A percentile compares a stretch with the other conserved stretches of the same genome.
These are phyloP conservation scores for Pygoscelis antarcticus DNA, from an alignment of 2,113 vertebrate genomes.

Conservation along the genomic window DNA sequence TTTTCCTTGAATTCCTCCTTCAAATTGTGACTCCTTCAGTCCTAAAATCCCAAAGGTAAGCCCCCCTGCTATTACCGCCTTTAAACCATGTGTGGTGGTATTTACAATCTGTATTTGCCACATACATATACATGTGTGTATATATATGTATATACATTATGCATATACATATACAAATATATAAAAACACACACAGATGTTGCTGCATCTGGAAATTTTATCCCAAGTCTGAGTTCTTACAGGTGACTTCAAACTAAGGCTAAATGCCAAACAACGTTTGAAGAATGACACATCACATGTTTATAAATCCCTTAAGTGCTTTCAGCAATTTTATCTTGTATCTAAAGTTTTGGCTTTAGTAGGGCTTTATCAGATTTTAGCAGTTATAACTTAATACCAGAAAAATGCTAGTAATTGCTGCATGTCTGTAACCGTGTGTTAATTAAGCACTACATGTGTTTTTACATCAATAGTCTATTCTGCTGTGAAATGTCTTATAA, in stretches of 20 bases:
- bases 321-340: neutral
- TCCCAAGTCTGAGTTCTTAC: neutral
- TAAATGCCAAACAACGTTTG: neutral
- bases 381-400: neutral
- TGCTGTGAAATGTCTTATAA: neutral
- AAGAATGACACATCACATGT: neutral
- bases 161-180: neutral
- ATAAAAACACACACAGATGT: neutral
- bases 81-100: neutral
- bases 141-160: neutral
- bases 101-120: neutral
- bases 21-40: neutral
- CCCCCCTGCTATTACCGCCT: neutral
- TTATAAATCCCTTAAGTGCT: neutral
- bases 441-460: neutral
- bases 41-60: neutral
- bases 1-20: neutral
- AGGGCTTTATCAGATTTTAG: neutral
- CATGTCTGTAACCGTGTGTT: neutral
- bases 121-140: neutral
- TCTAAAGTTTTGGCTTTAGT: neutral
- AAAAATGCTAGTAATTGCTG: conserved; percentile 12
- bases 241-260: neutral
- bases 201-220: neutral
- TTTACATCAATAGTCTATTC: neutral